These are phyloP conservation scores for Dendrocincla fuliginosa DNA, from an alignment of 2,797 vertebrate genomes.

Conservation along the genomic window DNA sequence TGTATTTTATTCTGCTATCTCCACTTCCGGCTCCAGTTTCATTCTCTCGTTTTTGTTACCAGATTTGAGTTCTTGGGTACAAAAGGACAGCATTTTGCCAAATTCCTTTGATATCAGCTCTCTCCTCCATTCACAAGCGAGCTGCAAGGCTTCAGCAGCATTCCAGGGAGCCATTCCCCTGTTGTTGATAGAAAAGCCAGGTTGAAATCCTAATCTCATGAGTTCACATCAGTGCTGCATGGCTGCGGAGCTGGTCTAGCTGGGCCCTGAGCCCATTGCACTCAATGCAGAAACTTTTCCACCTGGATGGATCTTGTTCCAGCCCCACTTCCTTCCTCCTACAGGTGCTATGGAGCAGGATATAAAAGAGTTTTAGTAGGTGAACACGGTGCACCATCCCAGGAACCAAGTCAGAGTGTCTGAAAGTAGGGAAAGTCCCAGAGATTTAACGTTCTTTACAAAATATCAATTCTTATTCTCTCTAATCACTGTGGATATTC, in stretches of 20 bases:
- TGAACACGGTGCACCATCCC: not conserved
- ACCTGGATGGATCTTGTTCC: not conserved
- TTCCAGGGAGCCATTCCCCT: not conserved
- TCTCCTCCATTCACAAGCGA: not conserved
- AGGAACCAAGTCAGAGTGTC: not conserved
- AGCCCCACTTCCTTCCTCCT: fast-evolving
- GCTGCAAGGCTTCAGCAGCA: not conserved
- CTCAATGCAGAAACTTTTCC: not conserved
- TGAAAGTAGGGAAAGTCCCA: not conserved
- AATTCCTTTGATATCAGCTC: not conserved
- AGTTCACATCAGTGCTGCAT: fast-evolving
- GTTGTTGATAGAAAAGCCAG: not conserved
- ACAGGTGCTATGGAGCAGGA: fast-evolving
- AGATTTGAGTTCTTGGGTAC: not conserved
- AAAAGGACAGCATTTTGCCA: not conserved
- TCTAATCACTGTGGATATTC: not conserved
- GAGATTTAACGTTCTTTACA: not conserved
- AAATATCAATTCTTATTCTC: not conserved
- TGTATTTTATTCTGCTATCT: constrained; percentile 4
- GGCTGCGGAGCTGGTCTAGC: not conserved
- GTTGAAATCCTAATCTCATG: not conserved
- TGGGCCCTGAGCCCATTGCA: not conserved
- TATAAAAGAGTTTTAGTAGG: not conserved
- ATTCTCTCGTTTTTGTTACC: not conserved
- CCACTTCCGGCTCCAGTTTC: not conserved